These are phyloP conservation scores for Xenopus laevis DNA, from an alignment of 2,113 vertebrate species.

Conservation along the genomic window DNA sequence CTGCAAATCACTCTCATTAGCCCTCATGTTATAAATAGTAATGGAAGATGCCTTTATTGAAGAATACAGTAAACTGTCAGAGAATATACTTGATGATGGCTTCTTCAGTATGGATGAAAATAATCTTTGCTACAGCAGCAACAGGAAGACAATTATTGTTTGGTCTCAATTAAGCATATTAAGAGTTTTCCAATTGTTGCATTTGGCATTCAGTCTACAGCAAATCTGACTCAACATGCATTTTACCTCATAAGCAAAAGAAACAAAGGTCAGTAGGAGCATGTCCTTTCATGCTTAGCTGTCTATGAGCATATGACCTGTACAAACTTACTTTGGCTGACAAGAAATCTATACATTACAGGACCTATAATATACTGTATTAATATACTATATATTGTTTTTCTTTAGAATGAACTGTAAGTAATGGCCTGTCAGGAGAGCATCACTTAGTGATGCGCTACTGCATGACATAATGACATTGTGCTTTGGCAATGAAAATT, in stretches of 20 bases:
- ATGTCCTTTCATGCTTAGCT: background rate
- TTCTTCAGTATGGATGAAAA: slow-evolving; percentile 1
- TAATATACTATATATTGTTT: too few relatives aligned
- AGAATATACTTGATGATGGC: slow-evolving; percentile 18
- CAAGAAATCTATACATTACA: too few relatives aligned
- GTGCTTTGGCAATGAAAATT: too few relatives aligned
- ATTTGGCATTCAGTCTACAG: slow-evolving; percentile 6
- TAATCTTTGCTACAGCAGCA: slow-evolving; percentile 15
- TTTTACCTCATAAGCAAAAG: background rate
- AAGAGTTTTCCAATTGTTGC: background rate
- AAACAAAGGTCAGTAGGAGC: background rate
- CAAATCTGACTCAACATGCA: background rate
- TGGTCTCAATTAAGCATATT: slow-evolving; percentile 10
- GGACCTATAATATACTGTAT: too few relatives aligned
- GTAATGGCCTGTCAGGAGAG: too few relatives aligned
- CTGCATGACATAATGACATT: too few relatives aligned
- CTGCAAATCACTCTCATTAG: slow-evolving; percentile 21
- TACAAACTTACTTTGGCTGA: too few relatives aligned
- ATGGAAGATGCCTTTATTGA: slow-evolving; percentile 22
- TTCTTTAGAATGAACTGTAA: too few relatives aligned
- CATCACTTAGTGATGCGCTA: too few relatives aligned
- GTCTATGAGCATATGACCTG: too few relatives aligned
- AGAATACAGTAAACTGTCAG: slow-evolving; percentile 14
- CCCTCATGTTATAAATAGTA: slow-evolving; percentile 20
- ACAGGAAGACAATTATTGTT: slow-evolving; percentile 17